Evolutionary conservation across 2,888 invertebrate genomes (phyloP).

Genomic region (Apotomis turbidana): DNA sequence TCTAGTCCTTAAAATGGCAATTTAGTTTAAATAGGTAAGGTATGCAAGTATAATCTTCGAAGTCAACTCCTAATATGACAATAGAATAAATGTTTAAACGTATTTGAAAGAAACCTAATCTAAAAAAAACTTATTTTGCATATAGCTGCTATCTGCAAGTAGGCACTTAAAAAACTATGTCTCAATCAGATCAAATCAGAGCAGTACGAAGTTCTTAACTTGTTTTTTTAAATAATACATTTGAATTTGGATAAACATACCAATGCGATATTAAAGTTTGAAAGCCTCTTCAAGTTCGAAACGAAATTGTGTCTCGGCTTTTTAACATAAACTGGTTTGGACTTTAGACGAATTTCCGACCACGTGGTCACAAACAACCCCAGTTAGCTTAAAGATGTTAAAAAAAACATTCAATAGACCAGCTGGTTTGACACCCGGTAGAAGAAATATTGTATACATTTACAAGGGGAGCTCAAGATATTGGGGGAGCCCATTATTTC

Average conservation of each 20-base stretch:
- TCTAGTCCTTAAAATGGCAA: background rate
- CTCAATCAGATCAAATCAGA: no score
- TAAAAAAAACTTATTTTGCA: no score
- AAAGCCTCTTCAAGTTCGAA: background rate
- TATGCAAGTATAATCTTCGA: no score
- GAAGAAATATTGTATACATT: slow-evolving; percentile 74
- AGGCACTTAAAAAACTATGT: no score
- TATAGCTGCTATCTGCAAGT: no score
- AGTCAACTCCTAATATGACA: no score
- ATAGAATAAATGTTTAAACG: no score
- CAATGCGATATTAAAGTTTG: no score
- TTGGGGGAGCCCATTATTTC: slow-evolving; percentile 68
- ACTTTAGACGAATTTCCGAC: slow-evolving; percentile 67
- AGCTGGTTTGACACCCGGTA: slow-evolving; percentile 73
- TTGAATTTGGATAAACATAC: no score
- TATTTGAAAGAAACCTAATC: no score
- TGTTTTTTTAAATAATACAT: no score
- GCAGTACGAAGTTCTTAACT: no score
- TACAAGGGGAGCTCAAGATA: slow-evolving; percentile 68
- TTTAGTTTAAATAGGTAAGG: background rate
- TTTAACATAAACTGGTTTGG: slow-evolving; percentile 33
- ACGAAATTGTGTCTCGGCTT: slow-evolving; percentile 9
- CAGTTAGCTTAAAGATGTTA: slow-evolving; percentile 37
- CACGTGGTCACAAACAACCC: slow-evolving; percentile 61
- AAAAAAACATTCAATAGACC: slow-evolving; percentile 72